Conservation (phyloP, 2,113 vertebrate genomes). For the Bombycilla garrulus region DNA sequence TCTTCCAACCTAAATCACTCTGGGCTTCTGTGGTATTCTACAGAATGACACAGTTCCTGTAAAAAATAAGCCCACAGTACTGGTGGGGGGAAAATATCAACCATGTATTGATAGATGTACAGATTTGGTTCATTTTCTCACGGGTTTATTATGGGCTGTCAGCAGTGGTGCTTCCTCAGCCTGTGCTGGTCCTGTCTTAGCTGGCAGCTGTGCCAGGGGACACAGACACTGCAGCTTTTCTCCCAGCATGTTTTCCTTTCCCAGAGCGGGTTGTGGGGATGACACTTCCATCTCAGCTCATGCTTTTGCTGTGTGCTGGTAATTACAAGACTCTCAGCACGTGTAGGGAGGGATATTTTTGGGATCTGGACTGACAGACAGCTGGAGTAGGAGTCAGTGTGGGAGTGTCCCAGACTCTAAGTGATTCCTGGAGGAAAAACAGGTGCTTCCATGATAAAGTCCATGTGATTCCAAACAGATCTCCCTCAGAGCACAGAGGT, state of each 20-base stretch:
- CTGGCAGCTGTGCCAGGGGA: not conserved
- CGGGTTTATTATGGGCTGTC: accelerated
- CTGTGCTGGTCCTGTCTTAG: not conserved
- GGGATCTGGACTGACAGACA: not conserved
- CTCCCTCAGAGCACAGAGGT: not conserved
- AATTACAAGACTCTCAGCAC: not conserved
- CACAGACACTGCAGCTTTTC: not conserved
- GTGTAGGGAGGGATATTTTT: not conserved
- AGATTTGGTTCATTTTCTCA: not conserved
- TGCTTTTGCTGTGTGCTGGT: accelerated
- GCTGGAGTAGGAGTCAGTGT: accelerated
- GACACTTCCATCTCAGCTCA: not conserved
- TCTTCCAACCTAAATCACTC: not conserved
- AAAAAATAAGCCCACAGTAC: not conserved
- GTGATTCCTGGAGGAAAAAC: not conserved
- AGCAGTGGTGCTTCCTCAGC: not conserved
- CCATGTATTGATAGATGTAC: not conserved
- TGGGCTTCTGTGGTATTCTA: not conserved
- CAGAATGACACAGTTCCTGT: not conserved
- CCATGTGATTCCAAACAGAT: not conserved
- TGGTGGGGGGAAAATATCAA: no score
- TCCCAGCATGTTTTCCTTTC: not conserved
- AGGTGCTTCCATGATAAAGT: not conserved
- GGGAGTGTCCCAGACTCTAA: not conserved
- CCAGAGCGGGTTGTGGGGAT: not conserved